A percentile compares a stretch with the other conserved stretches of the same genome.
phyloP scores from a whole-genome alignment of 2,888 invertebrate genomes.

The Leptopilina myrica region DNA sequence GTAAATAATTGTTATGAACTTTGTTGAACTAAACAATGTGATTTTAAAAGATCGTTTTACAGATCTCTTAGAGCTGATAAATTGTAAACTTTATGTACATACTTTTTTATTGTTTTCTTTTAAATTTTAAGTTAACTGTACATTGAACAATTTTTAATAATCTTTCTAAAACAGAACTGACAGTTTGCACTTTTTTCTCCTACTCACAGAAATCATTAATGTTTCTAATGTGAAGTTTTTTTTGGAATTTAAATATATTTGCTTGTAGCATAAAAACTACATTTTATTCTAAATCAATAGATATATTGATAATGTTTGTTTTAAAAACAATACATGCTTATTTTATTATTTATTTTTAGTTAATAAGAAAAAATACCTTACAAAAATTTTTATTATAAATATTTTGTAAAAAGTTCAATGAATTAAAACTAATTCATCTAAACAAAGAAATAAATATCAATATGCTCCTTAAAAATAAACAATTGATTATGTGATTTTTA shows the following conservation, averaged over 20 bases:
- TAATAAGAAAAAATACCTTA: no score
- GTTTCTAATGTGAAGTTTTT: no score
- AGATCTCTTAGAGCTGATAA: constrained; percentile 12
- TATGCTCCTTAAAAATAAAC: no score
- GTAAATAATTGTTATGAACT: not conserved
- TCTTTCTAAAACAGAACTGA: not conserved
- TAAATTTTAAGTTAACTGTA: not conserved
- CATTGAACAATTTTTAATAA: not conserved
- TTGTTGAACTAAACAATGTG: not conserved
- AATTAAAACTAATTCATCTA: no score
- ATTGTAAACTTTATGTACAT: not conserved
- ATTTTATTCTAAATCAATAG: not conserved
- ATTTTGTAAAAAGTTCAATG: no score
- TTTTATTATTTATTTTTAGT: not conserved
- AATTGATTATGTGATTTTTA: no score
- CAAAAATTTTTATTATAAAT: no score
- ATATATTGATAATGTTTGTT: not conserved
- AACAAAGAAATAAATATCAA: no score
- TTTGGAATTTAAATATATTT: not conserved
- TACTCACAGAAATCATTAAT: no score
- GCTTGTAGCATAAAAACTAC: not conserved
- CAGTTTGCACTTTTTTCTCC: no score
- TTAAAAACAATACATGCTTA: not conserved
- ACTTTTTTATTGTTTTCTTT: not conserved
- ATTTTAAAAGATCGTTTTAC: not conserved